Evolutionary conservation across 1,140 invertebrate species (phyloP), one percentile per base, ranked within the genome.

Genomic region (Ceratitis capitata): DNA sequence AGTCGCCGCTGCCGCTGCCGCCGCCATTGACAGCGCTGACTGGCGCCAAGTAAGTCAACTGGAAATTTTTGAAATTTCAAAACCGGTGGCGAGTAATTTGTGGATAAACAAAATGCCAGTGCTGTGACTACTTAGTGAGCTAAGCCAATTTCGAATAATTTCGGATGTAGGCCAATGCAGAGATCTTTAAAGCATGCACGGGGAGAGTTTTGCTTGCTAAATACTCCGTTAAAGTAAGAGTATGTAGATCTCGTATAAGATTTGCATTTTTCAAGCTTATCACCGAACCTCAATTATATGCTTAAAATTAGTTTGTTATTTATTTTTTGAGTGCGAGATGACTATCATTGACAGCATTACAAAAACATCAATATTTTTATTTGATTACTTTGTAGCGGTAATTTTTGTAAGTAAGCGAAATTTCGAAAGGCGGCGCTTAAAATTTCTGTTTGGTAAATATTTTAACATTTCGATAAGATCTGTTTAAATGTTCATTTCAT

Each of bases 381-480:
- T 16, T 42, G 26, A 39, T 56, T n/a, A 23, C 9, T 19, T 23
- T 56, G 23, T 5, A 23, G 7, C 16, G 16, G 16, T 53, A n/a
- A n/a, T n/a, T n/a, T n/a, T n/a, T n/a, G n/a, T n/a, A n/a, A n/a
- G 45, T 47, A 47, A 47, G n/a, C n/a, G 56, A 6, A 61, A 26
- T 61, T 61, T 61, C 23, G 5, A 61, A 45, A 74, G 69, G 69
- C 39, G 69, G 39, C 14, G 39, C n/a, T 26, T 78, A 26, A n/a
- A 78, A 45, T n/a, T 78, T 26, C 3, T 78, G 69, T 78, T 78
- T n/a, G n/a, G 69, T 78, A 78, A 78, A 78, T 78, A 78, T 78
- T 74, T 74, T 42, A 35, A 32, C 39, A 78, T 23, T 16, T 42
- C 16, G 69, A 78, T 51, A 83, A 53, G 49, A 83, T 53, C 82